phyloP scores from a whole-genome alignment of 92 coral and sea anemone species.

The Paramuricea clavata region DNA sequence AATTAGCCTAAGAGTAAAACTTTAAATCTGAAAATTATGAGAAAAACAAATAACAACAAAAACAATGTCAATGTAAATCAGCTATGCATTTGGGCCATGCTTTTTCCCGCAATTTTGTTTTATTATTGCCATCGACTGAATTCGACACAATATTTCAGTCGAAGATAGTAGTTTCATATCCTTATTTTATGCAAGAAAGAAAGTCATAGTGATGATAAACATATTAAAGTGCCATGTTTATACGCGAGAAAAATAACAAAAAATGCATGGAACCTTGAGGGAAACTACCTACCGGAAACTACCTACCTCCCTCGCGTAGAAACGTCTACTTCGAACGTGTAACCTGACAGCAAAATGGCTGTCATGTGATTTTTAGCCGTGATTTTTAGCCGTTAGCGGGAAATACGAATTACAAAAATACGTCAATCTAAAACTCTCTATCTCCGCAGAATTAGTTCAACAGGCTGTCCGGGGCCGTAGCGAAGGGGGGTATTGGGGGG shows the following conservation, averaged over 20 bases:
- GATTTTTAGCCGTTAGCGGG: not conserved
- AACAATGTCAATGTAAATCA: not conserved
- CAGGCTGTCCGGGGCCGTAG: too few relatives aligned
- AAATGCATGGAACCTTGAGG: not conserved
- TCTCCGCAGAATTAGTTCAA: too few relatives aligned
- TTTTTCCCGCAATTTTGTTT: not conserved
- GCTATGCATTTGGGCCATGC: not conserved
- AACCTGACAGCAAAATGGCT: not conserved
- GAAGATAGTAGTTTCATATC: not conserved
- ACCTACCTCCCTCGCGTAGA: not conserved
- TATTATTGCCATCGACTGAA: not conserved
- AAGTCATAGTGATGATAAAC: not conserved
- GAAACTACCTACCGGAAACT: not conserved
- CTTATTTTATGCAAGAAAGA: constrained; percentile 8
- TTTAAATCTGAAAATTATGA: not conserved
- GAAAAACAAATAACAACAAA: not conserved
- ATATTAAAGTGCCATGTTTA: not conserved
- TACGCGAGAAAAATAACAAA: not conserved
- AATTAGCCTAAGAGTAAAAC: not conserved
- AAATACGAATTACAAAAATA: not conserved
- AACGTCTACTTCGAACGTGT: constrained; percentile 3
- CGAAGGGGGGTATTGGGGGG: too few relatives aligned
- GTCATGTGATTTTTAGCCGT: not conserved
- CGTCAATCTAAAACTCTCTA: constrained; percentile 12
- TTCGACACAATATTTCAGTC: not conserved